Evolutionary conservation across 2,888 invertebrate species (phyloP).

Genomic region (Apocheima hispidaria): DNA sequence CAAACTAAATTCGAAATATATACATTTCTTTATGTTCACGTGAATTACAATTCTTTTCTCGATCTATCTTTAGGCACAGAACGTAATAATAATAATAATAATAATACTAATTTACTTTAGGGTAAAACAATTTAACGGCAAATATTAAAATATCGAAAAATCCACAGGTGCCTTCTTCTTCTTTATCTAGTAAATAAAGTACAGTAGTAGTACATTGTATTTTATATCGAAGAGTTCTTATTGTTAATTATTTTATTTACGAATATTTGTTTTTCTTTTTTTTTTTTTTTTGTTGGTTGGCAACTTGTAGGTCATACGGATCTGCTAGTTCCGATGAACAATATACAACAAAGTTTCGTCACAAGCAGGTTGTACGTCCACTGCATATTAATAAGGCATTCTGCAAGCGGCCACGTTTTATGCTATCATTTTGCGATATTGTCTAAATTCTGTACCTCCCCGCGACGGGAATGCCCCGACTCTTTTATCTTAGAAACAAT

Average conservation of each 20-base stretch:
- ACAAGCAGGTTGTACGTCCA: constrained; percentile 3
- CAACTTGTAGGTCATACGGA: constrained; percentile 13
- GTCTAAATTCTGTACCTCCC: constrained; percentile 20
- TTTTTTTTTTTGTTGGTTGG: neutral
- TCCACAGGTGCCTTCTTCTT: too few species aligned
- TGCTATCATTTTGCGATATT: constrained; percentile 11
- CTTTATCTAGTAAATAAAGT: neutral
- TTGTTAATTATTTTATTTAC: neutral
- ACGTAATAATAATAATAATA: too few species aligned
- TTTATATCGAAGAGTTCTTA: too few species aligned
- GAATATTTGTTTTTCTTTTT: neutral
- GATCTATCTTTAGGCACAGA: too few species aligned
- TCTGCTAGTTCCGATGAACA: constrained; percentile 9
- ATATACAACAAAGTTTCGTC: constrained; percentile 5
- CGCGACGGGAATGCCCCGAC: constrained; percentile 20
- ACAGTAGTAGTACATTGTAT: too few species aligned
- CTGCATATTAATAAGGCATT: constrained; percentile 14
- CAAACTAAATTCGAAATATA: too few species aligned
- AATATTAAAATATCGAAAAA: too few species aligned
- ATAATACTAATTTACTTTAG: too few species aligned
- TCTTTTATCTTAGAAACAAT: neutral
- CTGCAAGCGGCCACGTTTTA: constrained; percentile 12
- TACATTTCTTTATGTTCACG: too few species aligned
- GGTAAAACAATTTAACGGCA: too few species aligned
- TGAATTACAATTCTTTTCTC: too few species aligned